phyloP scores from a whole-genome alignment of 2,888 invertebrate species.

The Tridacna gigas region DNA sequence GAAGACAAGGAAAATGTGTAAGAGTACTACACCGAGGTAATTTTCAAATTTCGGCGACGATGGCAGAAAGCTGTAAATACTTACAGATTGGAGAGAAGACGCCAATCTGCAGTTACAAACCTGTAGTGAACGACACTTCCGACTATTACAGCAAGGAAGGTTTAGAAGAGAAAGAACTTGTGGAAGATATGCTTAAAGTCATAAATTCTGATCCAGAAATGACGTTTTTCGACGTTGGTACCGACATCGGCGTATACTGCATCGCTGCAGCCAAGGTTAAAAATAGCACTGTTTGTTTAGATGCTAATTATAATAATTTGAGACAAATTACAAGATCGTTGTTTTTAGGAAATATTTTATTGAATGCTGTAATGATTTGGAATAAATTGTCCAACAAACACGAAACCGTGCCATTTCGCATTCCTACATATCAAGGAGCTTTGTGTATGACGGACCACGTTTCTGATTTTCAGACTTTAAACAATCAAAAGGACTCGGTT shows the following conservation, averaged over 20 bases:
- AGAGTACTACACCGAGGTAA: not conserved
- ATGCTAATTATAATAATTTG: conserved; percentile 6
- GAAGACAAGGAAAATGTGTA: conserved; percentile 1
- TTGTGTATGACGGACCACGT: not conserved
- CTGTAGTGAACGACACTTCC: not conserved
- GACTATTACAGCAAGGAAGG: conserved; percentile 7
- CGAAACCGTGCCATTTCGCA: not conserved
- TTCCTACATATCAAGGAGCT: not conserved
- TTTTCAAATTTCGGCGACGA: not conserved
- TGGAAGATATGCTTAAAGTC: conserved; percentile 12
- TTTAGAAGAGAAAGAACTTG: not conserved
- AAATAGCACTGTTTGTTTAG: conserved; percentile 3
- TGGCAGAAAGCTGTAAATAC: conserved; percentile 21
- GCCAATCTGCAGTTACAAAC: conserved; percentile 11
- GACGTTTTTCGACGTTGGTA: conserved; percentile 9
- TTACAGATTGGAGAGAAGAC: conserved; percentile 2
- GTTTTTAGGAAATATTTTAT: not conserved
- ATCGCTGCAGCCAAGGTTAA: conserved; percentile 7
- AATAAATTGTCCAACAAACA: conserved; percentile 14
- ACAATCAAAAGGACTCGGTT: not conserved
- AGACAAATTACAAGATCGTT: conserved; percentile 6
- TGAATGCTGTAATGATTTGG: conserved; percentile 9
- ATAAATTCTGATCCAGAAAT: not conserved
- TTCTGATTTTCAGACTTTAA: not conserved
- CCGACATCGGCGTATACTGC: not conserved